Evolutionary conservation across 2,888 invertebrate genomes (phyloP), one percentile per base, ranked within the genome.

Genomic region (Chloroclysta siterata): DNA sequence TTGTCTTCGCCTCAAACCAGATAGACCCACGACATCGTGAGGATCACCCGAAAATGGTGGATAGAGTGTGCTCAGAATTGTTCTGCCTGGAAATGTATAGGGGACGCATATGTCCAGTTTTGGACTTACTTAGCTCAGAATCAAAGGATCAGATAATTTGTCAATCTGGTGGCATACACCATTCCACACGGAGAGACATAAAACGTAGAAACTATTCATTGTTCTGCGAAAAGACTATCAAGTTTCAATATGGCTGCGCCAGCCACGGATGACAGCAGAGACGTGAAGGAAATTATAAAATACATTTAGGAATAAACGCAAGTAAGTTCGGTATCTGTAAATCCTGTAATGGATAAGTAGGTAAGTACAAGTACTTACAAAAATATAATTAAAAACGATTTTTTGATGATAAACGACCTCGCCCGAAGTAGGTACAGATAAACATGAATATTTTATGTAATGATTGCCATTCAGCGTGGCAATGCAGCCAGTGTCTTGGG

Each of bases 171-270:
- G 0, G 3, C 11, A 46, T 46, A 17, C 46, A 11, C 17, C 17
- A 11, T 17, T 46, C 17, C 14, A 10, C 46, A 17, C 10, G 11
- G 11, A 17, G 10, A 17, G 11, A 5, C 17, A 17, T 46, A 17
- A 10, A 17, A 33, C 33, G 7, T 44, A 15, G 44, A 33, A 33
- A 33, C 33, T 44, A 15, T 44, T 44, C 14, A 15, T 15, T 44
- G 15, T 44, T 44, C 44, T 15, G 10, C 44, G 44, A 44, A 15
- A n/a, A 5, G 41, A 44, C 44, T 44, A 44, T 85, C 84, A 84
- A 81, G 82, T 84, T 84, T 82, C 79, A 72, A 70, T 70, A 73
- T 68, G 74, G 72, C 75, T 75, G 77, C 78, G 79, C 72, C 51
- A 60, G 71, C 76, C 74, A 64, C 46, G 46, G 74, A 64, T 17